phyloP scores from a whole-genome alignment of 2,113 vertebrate species.

The Etia nguti region DNA sequence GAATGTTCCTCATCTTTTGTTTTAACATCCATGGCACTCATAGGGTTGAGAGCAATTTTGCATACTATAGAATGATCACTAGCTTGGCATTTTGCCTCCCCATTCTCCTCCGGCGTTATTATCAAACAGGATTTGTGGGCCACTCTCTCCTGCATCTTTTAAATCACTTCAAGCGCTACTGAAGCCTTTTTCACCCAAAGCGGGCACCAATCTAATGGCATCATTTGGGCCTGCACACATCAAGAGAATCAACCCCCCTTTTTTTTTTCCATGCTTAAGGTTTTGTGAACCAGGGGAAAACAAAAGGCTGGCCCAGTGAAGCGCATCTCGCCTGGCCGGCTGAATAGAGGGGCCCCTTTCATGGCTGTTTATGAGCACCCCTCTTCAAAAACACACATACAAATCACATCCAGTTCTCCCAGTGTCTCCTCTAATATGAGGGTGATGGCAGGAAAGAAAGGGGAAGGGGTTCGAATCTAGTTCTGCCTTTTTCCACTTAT shows the following conservation, averaged over 20 bases:
- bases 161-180: conserved; percentile 69
- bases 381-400: conserved; percentile 75
- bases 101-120: conserved; percentile 49
- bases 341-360: conserved; percentile 73
- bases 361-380: conserved; percentile 72
- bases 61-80: conserved; percentile 60
- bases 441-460: conserved; percentile 2
- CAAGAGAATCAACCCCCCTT: conserved; percentile 47
- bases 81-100: conserved; percentile 60
- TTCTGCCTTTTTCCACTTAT: conserved; percentile 14
- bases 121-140: conserved; percentile 63
- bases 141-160: conserved; percentile 57
- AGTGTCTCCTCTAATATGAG: conserved; percentile 43
- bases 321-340: conserved; percentile 60
- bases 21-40: conserved; percentile 60
- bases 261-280: conserved; percentile 51
- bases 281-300: conserved; percentile 58
- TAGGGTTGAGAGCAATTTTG: conserved; percentile 62
- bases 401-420: conserved; percentile 69
- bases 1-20: conserved; percentile 65
- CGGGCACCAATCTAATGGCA: conserved; percentile 67
- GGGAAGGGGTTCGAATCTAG: neutral
- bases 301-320: conserved; percentile 66
- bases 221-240: conserved; percentile 63
- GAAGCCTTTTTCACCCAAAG: conserved; percentile 59